phyloP scores from a whole-genome alignment of 1,140 invertebrate genomes.

The Meteorus sp. region DNA sequence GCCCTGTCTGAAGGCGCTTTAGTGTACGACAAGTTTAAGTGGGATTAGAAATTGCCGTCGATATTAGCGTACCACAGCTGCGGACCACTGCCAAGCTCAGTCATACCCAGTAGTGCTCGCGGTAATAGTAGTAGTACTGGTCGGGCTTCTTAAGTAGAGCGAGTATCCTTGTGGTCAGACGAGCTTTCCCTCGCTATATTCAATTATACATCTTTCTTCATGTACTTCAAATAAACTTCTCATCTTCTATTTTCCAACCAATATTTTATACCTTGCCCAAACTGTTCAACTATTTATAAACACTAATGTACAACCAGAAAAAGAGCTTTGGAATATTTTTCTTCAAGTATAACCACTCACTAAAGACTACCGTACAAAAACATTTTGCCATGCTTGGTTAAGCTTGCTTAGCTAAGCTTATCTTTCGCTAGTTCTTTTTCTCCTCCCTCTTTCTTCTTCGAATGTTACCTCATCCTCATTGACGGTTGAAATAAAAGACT shows the following conservation, averaged over 20 bases:
- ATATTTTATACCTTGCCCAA: no score
- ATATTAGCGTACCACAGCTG: constrained; percentile 24
- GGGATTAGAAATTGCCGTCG: constrained; percentile 28
- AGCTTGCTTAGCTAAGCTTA: constrained; percentile 20
- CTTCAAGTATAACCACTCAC: no score
- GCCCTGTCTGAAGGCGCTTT: neutral
- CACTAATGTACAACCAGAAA: no score
- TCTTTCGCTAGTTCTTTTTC: no score
- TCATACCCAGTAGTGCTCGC: no score
- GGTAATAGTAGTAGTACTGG: constrained; percentile 8
- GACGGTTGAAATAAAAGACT: constrained; percentile 17
- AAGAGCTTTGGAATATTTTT: neutral
- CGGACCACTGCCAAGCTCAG: constrained; percentile 1
- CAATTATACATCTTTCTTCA: constrained; percentile 2
- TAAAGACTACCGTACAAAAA: no score
- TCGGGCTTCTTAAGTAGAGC: constrained; percentile 16
- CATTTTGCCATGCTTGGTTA: constrained; percentile 15
- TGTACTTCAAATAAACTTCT: no score
- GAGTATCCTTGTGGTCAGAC: constrained; percentile 15
- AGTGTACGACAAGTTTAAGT: constrained; percentile 25
- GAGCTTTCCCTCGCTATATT: neutral
- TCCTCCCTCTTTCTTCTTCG: no score
- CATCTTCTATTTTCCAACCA: no score
- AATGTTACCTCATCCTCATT: no score
- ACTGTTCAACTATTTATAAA: no score